These are phyloP conservation scores for mouse (Mus musculus) DNA, from an alignment of 2,113 vertebrate genomes.

Conservation along the genomic window GRCm39 chr7:120405501-120406000, in stretches of 20 bases:
- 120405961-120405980: too few relatives aligned
- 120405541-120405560: background rate
- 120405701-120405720: background rate
- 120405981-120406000: too few relatives aligned
- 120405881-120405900: too few relatives aligned
- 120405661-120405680: background rate
- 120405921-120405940: too few relatives aligned
- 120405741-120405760: background rate
- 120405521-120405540: background rate
- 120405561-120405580: background rate
- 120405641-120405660: background rate
- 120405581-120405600: background rate
- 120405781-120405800: background rate
- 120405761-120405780: background rate
- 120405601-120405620: background rate
- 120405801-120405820: background rate
- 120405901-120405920: too few relatives aligned
- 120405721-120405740: background rate
- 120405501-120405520: background rate
- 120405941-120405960: too few relatives aligned
- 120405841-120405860: background rate
- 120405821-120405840: background rate
- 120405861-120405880: background rate
- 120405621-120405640: background rate
- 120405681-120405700: background rate